phyloP scores from a whole-genome alignment of 35 echinoderm and acorn worm genomes.

The Eucidaris tribuloides region DNA sequence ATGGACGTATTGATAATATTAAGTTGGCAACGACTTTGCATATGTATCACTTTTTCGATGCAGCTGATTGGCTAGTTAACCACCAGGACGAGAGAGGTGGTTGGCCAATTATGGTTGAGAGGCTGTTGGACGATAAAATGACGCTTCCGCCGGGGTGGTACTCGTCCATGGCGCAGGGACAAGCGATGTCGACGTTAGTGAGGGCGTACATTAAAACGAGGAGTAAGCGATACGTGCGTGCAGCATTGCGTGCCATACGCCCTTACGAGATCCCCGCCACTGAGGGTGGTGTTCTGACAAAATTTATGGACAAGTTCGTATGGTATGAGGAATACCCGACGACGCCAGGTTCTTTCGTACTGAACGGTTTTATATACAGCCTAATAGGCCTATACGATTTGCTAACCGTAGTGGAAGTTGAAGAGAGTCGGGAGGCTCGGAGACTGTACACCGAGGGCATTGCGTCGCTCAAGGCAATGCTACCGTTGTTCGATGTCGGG shows the following conservation, averaged over 20 bases:
- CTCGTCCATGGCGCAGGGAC: conserved; percentile 91
- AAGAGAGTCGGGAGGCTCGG: conserved; percentile 61
- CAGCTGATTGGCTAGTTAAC: conserved; percentile 68
- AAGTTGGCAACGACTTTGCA: conserved; percentile 59
- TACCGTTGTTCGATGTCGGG: conserved; percentile 78
- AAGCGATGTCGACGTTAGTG: conserved; percentile 78
- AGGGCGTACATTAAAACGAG: conserved; percentile 62
- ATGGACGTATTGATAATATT: conserved; percentile 76
- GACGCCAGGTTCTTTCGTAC: conserved; percentile 75
- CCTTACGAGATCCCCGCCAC: conserved; percentile 57
- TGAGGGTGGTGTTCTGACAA: conserved; percentile 73
- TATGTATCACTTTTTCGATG: conserved; percentile 82
- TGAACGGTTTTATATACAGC: conserved; percentile 94
- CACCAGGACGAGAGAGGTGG: conserved; percentile 81
- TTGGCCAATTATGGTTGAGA: conserved; percentile 75
- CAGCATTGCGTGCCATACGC: conserved; percentile 61
- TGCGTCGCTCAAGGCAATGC: conserved; percentile 71
- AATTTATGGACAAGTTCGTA: conserved; percentile 74
- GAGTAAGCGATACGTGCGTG: conserved; percentile 43
- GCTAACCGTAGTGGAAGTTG: conserved; percentile 33
- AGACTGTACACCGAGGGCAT: conserved; percentile 66
- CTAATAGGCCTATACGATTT: conserved; percentile 87
- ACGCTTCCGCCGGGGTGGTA: conserved; percentile 74
- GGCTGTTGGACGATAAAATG: conserved; percentile 61
- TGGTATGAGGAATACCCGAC: conserved; percentile 99